A percentile compares a stretch with the other conserved stretches of the same genome.
Conservation (phyloP, 2,113 vertebrate genomes). For the Eleginops maclovinus region DNA sequence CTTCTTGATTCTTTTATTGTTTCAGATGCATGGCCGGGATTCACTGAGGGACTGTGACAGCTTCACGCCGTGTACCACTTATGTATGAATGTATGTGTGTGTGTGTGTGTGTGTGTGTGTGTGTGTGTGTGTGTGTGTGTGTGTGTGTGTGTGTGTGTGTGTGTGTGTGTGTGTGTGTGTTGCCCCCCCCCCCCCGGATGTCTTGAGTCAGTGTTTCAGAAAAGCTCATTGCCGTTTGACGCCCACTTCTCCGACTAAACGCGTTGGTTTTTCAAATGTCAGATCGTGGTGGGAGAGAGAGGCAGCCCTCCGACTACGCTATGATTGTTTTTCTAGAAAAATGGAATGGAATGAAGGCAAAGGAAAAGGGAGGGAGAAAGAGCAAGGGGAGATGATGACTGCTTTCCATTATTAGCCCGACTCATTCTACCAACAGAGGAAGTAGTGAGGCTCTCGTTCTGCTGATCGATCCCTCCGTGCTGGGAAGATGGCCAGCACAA, state of each 20-base stretch:
- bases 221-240: constrained; percentile 53
- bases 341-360: constrained; percentile 46
- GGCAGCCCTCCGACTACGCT: constrained; percentile 48
- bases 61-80: constrained; percentile 15
- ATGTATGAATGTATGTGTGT: no score
- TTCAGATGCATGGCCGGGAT: constrained; percentile 32
- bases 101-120: constrained; percentile 15
- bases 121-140: constrained; percentile 20
- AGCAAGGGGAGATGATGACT: constrained; percentile 61
- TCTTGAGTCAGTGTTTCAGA: constrained; percentile 61
- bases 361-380: constrained; percentile 27
- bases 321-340: constrained; percentile 67
- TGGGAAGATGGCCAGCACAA: constrained; percentile 72
- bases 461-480: constrained; percentile 68
- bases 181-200: constrained; percentile 31
- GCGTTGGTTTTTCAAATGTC: constrained; percentile 76
- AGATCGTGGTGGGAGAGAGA: constrained; percentile 58
- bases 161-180: constrained; percentile 17
- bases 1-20: constrained; percentile 65
- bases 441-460: constrained; percentile 61
- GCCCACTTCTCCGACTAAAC: constrained; percentile 61
- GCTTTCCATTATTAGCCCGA: constrained; percentile 72
- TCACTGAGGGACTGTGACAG: constrained; percentile 43
- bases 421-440: constrained; percentile 69
- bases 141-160: constrained; percentile 15